phyloP scores from a whole-genome alignment of 2,797 vertebrate genomes.

The Acanthiza pusilla region DNA sequence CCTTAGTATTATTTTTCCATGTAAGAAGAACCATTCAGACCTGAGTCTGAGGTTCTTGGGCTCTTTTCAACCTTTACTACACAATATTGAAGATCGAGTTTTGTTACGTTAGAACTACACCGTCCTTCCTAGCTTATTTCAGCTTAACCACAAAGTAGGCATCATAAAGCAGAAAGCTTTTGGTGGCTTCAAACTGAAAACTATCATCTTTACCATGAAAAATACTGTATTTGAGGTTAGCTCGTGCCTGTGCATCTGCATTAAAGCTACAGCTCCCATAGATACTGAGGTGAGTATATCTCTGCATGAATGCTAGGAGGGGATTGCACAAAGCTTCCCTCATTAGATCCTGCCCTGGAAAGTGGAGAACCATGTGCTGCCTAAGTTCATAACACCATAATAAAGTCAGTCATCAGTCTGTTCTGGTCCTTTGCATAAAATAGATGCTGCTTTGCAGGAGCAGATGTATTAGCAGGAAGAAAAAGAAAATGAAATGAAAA shows the following conservation, averaged over 20 bases:
- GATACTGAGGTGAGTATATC: not conserved
- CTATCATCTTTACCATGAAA: not conserved
- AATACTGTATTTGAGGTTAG: not conserved
- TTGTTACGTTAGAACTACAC: not conserved
- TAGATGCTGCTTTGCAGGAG: not conserved
- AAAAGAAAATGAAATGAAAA: constrained; percentile 33
- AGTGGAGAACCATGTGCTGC: not conserved
- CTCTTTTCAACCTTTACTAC: not conserved
- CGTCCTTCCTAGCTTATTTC: not conserved
- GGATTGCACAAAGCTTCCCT: not conserved
- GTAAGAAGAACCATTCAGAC: not conserved
- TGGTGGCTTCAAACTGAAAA: not conserved
- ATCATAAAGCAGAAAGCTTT: not conserved
- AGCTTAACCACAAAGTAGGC: not conserved
- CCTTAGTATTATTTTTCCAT: not conserved
- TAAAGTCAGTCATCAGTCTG: not conserved
- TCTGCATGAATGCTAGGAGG: not conserved
- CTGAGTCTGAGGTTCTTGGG: not conserved
- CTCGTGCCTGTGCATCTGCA: not conserved
- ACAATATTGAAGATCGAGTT: not conserved
- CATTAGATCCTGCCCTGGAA: not conserved
- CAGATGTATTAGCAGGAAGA: not conserved
- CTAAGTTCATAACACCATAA: not conserved
- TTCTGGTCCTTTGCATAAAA: not conserved
- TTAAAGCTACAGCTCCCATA: not conserved